Conservation (phyloP, 2,797 vertebrate genomes). For the Chromis chromis region DNA sequence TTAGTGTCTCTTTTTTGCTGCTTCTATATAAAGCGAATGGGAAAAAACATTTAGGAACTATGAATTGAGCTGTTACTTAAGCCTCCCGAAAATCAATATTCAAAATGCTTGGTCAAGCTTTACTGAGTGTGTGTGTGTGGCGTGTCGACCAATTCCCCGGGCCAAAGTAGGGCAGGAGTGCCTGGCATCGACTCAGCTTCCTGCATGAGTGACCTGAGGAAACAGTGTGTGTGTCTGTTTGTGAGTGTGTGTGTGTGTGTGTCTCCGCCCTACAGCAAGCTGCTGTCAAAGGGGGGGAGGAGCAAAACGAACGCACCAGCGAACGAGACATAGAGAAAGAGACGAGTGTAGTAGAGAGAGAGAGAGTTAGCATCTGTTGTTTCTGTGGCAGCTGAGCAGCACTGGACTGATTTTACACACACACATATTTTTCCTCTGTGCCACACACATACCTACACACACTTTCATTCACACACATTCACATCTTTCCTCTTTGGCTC, state of each 20-base stretch:
- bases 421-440: not conserved
- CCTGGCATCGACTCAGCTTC: slow-evolving; percentile 75
- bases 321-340: slow-evolving; percentile 53
- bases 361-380: slow-evolving; percentile 82
- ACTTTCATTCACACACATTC: slow-evolving; percentile 4
- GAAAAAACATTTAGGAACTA: slow-evolving; percentile 13
- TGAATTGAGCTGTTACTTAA: slow-evolving; percentile 35
- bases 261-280: slow-evolving; percentile 70
- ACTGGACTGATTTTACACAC: slow-evolving; percentile 60
- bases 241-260: slow-evolving; percentile 31
- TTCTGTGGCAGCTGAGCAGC: slow-evolving; percentile 71
- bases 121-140: slow-evolving; percentile 12
- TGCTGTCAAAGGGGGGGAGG: slow-evolving; percentile 78
- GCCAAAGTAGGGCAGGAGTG: slow-evolving; percentile 80
- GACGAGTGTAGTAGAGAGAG: slow-evolving; percentile 54
- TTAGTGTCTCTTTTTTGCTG: not conserved
- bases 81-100: slow-evolving; percentile 48
- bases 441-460: slow-evolving; percentile 20
- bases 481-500: slow-evolving; percentile 15
- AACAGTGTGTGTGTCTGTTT: slow-evolving; percentile 54
- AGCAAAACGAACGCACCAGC: slow-evolving; percentile 65
- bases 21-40: slow-evolving; percentile 18
- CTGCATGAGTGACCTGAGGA: slow-evolving; percentile 80
- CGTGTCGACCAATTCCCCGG: slow-evolving; percentile 55
- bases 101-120: slow-evolving; percentile 53